Evolutionary conservation across 2,797 vertebrate species (phyloP).

Genomic region (Perodicticus potto): DNA sequence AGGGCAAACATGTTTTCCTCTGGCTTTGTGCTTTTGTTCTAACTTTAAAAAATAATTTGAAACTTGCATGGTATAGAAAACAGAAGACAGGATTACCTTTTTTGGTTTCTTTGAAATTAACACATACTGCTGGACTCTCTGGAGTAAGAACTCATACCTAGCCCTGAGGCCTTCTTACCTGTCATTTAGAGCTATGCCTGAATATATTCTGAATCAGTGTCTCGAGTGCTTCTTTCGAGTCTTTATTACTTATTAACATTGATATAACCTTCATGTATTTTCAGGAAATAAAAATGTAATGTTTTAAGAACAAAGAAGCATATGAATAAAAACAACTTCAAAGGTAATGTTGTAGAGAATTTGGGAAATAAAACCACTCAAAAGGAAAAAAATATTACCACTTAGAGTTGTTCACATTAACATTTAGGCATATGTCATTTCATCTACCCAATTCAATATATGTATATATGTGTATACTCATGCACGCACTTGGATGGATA

Average conservation of each 20-base stretch:
- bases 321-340: slow-evolving; percentile 24
- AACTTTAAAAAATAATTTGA: slow-evolving; percentile 59
- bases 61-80: background rate
- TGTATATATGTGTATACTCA: background rate
- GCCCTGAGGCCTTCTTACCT: background rate
- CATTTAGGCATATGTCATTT: slow-evolving; percentile 20
- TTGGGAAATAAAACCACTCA: background rate
- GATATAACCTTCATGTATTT: background rate
- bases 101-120: slow-evolving; percentile 10
- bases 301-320: slow-evolving; percentile 38
- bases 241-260: background rate
- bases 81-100: background rate
- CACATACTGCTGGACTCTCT: background rate
- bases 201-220: background rate
- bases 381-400: slow-evolving; percentile 13
- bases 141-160: background rate
- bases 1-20: background rate
- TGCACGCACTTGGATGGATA: background rate
- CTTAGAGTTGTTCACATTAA: background rate
- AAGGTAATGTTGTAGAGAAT: slow-evolving; percentile 4
- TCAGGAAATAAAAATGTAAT: slow-evolving; percentile 51
- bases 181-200: background rate
- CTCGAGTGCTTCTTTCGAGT: background rate
- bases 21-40: slow-evolving; percentile 29
- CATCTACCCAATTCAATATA: background rate